These are phyloP conservation scores for Calypte anna DNA, from an alignment of 2,113 vertebrate species.

Conservation along the genomic window DNA sequence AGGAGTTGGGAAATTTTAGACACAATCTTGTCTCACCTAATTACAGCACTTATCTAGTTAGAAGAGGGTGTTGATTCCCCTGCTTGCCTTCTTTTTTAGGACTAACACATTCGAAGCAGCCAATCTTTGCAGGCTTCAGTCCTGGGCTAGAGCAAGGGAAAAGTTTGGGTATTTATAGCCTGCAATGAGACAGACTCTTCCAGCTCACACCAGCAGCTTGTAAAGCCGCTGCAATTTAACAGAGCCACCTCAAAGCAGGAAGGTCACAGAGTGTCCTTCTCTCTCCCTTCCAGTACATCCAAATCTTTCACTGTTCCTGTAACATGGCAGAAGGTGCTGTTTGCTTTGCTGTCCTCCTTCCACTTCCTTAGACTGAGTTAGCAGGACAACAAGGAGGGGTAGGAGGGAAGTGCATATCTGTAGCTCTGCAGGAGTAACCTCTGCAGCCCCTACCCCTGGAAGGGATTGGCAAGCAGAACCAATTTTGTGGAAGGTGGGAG, in stretches of 20 bases:
- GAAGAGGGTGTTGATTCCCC: not conserved
- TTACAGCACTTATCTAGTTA: not conserved
- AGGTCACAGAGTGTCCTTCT: not conserved
- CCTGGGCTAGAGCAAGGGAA: not conserved
- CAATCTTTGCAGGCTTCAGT: not conserved
- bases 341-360: not conserved
- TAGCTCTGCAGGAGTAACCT: slow-evolving; percentile 2
- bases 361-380: not conserved
- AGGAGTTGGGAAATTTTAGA: not conserved
- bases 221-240: not conserved
- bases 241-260: not conserved
- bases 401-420: not conserved
- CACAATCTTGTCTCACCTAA: not conserved
- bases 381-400: slow-evolving; percentile 51
- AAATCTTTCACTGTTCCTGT: not conserved
- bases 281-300: not conserved
- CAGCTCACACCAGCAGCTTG: not conserved
- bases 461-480: not conserved
- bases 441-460: not conserved
- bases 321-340: not conserved
- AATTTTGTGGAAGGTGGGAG: not conserved
- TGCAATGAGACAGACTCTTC: not conserved
- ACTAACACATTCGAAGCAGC: not conserved
- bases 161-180: not conserved
- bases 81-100: not conserved